phyloP scores from a whole-genome alignment of 2,888 invertebrate species.

The Caenorhabditis sp. region DNA sequence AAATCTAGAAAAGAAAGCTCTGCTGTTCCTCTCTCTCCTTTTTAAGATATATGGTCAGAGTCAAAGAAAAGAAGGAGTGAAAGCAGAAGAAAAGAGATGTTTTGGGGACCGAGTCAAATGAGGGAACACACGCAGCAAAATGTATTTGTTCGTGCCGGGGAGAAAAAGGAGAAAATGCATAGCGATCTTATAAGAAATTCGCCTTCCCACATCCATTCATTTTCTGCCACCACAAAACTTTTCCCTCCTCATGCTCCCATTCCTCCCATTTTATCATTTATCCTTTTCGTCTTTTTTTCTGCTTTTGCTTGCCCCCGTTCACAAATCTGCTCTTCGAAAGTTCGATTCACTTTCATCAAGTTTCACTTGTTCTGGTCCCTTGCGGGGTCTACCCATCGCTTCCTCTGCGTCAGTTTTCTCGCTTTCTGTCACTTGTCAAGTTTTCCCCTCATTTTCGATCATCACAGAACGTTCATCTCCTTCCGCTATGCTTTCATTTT shows the following conservation, averaged over 20 bases:
- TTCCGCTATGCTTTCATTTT: slow-evolving; percentile 9
- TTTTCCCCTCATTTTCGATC: slow-evolving; percentile 45
- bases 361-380: slow-evolving; percentile 31
- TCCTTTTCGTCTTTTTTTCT: background rate
- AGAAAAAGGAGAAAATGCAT: slow-evolving; percentile 20
- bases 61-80: slow-evolving; percentile 12
- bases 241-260: background rate
- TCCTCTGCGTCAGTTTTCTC: slow-evolving; percentile 31
- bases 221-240: background rate
- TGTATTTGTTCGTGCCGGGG: slow-evolving; percentile 47
- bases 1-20: slow-evolving; percentile 27
- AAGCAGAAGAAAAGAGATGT: slow-evolving; percentile 31
- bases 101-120: slow-evolving; percentile 60
- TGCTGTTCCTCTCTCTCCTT: background rate
- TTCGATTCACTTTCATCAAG: slow-evolving; percentile 26
- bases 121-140: slow-evolving; percentile 44
- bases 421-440: slow-evolving; percentile 38
- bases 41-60: slow-evolving; percentile 16
- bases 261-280: slow-evolving; percentile 12
- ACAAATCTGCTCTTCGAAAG: slow-evolving; percentile 30
- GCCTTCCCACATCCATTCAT: slow-evolving; percentile 20
- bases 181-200: slow-evolving; percentile 18
- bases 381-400: slow-evolving; percentile 40
- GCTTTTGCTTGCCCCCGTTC: slow-evolving; percentile 10
- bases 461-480: slow-evolving; percentile 40